A percentile compares a stretch with the other conserved stretches of the same genome.
Evolutionary conservation across 1,140 invertebrate genomes (phyloP).

Genomic region (Harpegnathos saltator): DNA sequence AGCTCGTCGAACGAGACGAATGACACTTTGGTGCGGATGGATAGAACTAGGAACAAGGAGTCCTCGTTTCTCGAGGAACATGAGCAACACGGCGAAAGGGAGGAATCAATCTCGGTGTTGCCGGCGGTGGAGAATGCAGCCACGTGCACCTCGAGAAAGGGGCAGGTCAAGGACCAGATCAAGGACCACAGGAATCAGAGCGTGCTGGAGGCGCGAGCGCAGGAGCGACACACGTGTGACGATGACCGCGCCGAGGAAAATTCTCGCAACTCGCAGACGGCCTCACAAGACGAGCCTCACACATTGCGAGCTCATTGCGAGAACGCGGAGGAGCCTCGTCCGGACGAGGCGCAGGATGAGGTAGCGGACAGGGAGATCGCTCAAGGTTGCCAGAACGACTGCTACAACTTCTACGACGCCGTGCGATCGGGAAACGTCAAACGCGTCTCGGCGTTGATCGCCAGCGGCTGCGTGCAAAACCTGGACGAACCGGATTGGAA

Average conservation of each 20-base stretch:
- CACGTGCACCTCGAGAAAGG: background rate
- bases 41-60: background rate
- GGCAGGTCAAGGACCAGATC: no score
- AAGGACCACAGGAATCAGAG: background rate
- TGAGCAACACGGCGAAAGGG: background rate
- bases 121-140: background rate
- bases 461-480: constrained; percentile 77
- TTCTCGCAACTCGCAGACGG: background rate
- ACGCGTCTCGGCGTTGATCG: constrained; percentile 74
- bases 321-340: constrained; percentile 39
- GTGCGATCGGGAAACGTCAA: constrained; percentile 77
- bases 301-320: constrained; percentile 36
- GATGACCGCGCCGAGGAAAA: background rate
- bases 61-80: background rate
- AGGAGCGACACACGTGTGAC: background rate
- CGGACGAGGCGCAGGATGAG: constrained; percentile 34
- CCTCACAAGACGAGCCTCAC: no score
- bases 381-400: background rate
- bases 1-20: background rate
- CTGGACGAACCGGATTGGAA: constrained; percentile 84
- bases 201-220: background rate
- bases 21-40: background rate
- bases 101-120: background rate
- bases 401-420: constrained; percentile 77
- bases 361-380: constrained; percentile 4